Conservation (phyloP, 2,888 invertebrate species). For the Drosophila mulleri region DNA sequence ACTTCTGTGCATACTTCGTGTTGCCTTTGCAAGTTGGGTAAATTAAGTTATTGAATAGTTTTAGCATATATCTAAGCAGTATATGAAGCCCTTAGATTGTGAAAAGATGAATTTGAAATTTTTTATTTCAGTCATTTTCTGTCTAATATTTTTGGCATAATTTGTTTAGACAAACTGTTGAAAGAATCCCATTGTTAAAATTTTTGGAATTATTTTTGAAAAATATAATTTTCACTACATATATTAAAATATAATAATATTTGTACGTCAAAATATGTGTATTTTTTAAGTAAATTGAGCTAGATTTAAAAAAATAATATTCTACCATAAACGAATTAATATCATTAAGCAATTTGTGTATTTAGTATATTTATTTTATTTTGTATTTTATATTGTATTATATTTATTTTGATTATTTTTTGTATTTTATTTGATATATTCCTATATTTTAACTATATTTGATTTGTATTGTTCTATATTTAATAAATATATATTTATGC, state of each 20-base stretch:
- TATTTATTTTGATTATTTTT: neutral
- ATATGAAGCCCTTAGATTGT: neutral
- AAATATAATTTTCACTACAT: too few species aligned
- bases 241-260: too few species aligned
- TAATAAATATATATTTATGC: neutral
- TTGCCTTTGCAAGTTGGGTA: neutral
- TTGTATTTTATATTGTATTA: neutral
- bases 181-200: too few species aligned
- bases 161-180: neutral
- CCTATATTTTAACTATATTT: neutral
- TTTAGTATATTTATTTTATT: too few species aligned
- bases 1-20: constrained; percentile 15
- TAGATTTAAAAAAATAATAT: too few species aligned
- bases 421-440: neutral
- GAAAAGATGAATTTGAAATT: neutral
- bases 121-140: neutral
- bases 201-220: too few species aligned
- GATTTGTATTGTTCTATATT: neutral
- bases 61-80: too few species aligned
- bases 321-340: too few species aligned
- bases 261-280: too few species aligned
- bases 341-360: too few species aligned
- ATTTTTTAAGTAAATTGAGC: too few species aligned
- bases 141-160: neutral
- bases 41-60: neutral